phyloP scores from a whole-genome alignment of 1,140 invertebrate genomes.

The Teleogryllus occipitalis region DNA sequence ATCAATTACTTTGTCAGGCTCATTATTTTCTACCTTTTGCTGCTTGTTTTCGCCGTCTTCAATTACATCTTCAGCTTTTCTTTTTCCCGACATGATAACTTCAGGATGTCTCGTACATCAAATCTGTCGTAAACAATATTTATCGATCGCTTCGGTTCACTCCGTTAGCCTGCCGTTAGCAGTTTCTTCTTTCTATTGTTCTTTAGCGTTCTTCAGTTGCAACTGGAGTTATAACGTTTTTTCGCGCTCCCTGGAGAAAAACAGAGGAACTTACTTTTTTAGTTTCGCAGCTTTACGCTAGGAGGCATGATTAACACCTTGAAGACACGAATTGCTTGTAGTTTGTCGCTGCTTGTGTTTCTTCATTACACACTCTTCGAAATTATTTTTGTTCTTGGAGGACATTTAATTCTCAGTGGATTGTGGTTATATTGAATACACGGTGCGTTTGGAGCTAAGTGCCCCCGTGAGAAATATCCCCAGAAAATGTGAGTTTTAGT shows the following conservation, averaged over 20 bases:
- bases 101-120: constrained; percentile 15
- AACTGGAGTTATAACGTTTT: neutral
- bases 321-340: too few relatives aligned
- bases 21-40: constrained; percentile 39
- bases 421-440: too few relatives aligned
- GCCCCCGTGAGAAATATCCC: too few relatives aligned
- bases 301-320: neutral
- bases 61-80: constrained; percentile 32
- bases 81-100: constrained; percentile 22
- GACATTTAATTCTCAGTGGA: too few relatives aligned
- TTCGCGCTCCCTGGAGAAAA: neutral
- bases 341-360: too few relatives aligned
- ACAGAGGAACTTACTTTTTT: neutral
- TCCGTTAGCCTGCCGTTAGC: neutral
- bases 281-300: neutral
- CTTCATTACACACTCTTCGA: too few relatives aligned
- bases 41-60: constrained; percentile 41
- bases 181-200: constrained; percentile 6
- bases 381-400: too few relatives aligned
- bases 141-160: constrained; percentile 17
- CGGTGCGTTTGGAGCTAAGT: too few relatives aligned
- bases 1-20: constrained; percentile 31
- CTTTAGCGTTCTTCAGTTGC: neutral
- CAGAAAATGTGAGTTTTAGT: too few relatives aligned
- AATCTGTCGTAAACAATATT: constrained; percentile 17